Base-by-base conservation (phyloP, 2,113 vertebrate genomes). In the Hirundichthys speculiger region DNA sequence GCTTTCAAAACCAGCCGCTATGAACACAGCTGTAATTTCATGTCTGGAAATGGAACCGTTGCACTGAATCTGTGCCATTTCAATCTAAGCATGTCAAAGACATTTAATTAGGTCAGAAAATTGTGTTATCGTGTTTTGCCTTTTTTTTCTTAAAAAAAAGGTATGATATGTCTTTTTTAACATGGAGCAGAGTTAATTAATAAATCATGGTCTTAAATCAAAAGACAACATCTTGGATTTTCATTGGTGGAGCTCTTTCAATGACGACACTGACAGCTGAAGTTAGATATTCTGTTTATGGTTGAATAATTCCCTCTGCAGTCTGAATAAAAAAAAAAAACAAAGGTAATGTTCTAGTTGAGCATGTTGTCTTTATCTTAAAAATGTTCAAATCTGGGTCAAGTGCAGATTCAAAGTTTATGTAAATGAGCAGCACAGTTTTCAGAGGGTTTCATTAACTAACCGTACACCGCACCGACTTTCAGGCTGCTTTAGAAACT, bases 341-440 rank as follows among this genome's bases (percentile, higher is more conserved):
- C 25, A 41, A 48, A 40, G 43, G 10, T 8, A 40, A 46, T 22
- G 18, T 64, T 45, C 18, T 47, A 13, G 16, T n/a, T 53, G 12
- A 3, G 50, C 48, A 10, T 45, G 25, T 2, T 52, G 45, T 50
- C 22, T 40, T 34, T 2, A 1, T 18, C n/a, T 68, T 56, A 6
- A 8, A 57, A 57, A 45, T 39, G 39, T 55, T 49, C 3, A 52
- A 51, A 42, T 55, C 55, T 49, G 34, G 30, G 18, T 78, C 43
- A 61, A 39, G 56, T 46, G 3, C 9, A 25, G 13, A 39, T 59
- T 27, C 16, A 50, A 30, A 60, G 24, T 54, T 52, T 68, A 16
- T 16, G 40, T 42, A 20, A 22, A 22, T 24, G 47, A 22, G 21
- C 22, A 22, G 3, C 21, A 49, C 5, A 49, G 14, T 14, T 49